Evolutionary conservation across 2,888 invertebrate genomes (phyloP).

Genomic region (Palloptera scutellata): DNA sequence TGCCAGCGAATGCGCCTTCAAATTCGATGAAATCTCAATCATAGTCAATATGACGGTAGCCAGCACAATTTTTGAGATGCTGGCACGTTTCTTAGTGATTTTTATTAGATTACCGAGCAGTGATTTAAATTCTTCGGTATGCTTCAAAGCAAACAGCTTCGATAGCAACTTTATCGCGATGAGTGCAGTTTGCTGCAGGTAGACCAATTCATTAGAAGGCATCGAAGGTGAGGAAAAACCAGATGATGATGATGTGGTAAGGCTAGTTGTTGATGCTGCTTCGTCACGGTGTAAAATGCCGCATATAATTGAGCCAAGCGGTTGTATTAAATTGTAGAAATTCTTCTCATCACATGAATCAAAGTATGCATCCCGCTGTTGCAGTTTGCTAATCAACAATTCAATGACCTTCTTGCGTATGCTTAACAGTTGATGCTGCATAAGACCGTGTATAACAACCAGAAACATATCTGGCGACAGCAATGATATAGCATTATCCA

Average conservation of each 20-base stretch:
- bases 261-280: slow-evolving; percentile 48
- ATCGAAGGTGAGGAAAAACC: slow-evolving; percentile 45
- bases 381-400: slow-evolving; percentile 81
- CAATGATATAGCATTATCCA: slow-evolving; percentile 82
- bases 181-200: slow-evolving; percentile 83
- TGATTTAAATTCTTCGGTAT: slow-evolving; percentile 75
- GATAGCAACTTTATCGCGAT: slow-evolving; percentile 85
- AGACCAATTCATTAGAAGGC: slow-evolving; percentile 67
- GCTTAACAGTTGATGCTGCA: slow-evolving; percentile 74
- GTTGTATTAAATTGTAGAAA: slow-evolving; percentile 70
- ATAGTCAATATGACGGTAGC: slow-evolving; percentile 80
- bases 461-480: slow-evolving; percentile 83
- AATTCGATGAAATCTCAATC: slow-evolving; percentile 70
- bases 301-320: slow-evolving; percentile 70
- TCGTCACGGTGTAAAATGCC: slow-evolving; percentile 65
- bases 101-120: slow-evolving; percentile 75
- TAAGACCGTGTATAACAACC: slow-evolving; percentile 76
- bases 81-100: slow-evolving; percentile 51
- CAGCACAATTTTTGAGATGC: slow-evolving; percentile 65
- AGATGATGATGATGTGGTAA: slow-evolving; percentile 32
- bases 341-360: slow-evolving; percentile 66
- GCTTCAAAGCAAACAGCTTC: slow-evolving; percentile 72
- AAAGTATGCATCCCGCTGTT: slow-evolving; percentile 72
- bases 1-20: slow-evolving; percentile 79
- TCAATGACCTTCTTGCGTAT: slow-evolving; percentile 86